Conservation (phyloP, 2,113 vertebrate genomes). For the Forbesichthys papilliferus region DNA sequence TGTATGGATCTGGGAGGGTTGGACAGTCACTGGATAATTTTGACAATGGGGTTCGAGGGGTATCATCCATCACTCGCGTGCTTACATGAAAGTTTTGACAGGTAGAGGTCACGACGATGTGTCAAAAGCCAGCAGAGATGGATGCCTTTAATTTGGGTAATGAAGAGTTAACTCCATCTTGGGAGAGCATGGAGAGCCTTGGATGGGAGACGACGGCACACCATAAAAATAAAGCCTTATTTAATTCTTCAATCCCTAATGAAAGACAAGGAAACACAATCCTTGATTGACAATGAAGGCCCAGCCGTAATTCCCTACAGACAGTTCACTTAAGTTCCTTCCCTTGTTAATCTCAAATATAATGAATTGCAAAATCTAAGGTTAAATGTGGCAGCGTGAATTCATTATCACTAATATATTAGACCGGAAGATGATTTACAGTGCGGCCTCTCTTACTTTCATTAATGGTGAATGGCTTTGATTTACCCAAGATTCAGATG, state of each 20-base stretch:
- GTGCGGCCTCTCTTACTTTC: constrained; percentile 73
- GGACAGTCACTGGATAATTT: constrained; percentile 77
- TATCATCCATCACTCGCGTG: constrained; percentile 78
- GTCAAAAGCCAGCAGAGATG: constrained; percentile 76
- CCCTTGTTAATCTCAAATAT: constrained; percentile 83
- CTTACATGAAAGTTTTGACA: constrained; percentile 79
- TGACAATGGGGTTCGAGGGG: constrained; percentile 67
- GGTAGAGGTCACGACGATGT: constrained; percentile 78
- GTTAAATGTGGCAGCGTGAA: constrained; percentile 81
- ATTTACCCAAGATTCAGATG: constrained; percentile 65
- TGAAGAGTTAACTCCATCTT: constrained; percentile 80
- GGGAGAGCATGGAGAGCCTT: constrained; percentile 72
- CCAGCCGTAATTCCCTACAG: constrained; percentile 76
- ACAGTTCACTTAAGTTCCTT: constrained; percentile 77
- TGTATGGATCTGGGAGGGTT: constrained; percentile 70
- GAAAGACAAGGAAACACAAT: constrained; percentile 78
- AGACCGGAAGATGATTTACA: constrained; percentile 80
- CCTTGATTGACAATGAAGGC: constrained; percentile 79
- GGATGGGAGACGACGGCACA: constrained; percentile 66
- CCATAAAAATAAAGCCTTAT: constrained; percentile 78
- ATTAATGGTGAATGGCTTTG: constrained; percentile 75
- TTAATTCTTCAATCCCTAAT: constrained; percentile 78
- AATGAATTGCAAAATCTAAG: constrained; percentile 83
- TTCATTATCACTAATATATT: constrained; percentile 82
- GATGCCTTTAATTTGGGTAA: constrained; percentile 83